Conservation (phyloP, 2,888 invertebrate species). For the Agrypnus murinus region DNA sequence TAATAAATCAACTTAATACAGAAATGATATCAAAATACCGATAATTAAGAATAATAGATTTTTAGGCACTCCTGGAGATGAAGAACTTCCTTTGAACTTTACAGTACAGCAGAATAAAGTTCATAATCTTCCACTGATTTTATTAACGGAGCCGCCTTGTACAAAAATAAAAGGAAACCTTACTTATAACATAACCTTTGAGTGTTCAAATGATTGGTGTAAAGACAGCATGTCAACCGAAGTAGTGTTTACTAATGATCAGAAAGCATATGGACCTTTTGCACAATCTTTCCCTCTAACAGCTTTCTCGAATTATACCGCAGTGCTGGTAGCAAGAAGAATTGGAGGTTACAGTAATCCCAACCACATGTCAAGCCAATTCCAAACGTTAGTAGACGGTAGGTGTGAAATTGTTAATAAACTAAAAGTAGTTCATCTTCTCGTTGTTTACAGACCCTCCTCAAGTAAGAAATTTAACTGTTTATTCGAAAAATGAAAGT, state of each 20-base stretch:
- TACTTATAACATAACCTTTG: background rate
- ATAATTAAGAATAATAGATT: too few relatives aligned
- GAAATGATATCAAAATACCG: too few relatives aligned
- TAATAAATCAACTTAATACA: too few relatives aligned
- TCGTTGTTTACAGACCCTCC: slow-evolving; percentile 20
- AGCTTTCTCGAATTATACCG: background rate
- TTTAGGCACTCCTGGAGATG: background rate
- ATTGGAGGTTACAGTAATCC: too few relatives aligned
- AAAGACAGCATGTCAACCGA: too few relatives aligned
- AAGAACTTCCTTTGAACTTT: background rate
- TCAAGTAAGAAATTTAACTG: slow-evolving; percentile 28
- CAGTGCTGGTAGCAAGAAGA: background rate
- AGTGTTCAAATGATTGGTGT: slow-evolving; percentile 10
- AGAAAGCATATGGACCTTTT: too few relatives aligned
- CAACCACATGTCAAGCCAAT: background rate
- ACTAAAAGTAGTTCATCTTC: too few relatives aligned
- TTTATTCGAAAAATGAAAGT: slow-evolving; percentile 23
- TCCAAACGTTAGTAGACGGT: background rate
- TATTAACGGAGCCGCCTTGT: slow-evolving; percentile 15
- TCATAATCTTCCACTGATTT: background rate
- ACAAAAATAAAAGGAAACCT: slow-evolving; percentile 30
- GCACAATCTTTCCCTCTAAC: background rate
- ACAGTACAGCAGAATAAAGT: background rate
- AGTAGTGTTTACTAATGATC: background rate
- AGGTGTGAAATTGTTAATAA: too few relatives aligned